phyloP scores from a whole-genome alignment of 2,113 vertebrate species.

The Gracilinanus agilis region DNA sequence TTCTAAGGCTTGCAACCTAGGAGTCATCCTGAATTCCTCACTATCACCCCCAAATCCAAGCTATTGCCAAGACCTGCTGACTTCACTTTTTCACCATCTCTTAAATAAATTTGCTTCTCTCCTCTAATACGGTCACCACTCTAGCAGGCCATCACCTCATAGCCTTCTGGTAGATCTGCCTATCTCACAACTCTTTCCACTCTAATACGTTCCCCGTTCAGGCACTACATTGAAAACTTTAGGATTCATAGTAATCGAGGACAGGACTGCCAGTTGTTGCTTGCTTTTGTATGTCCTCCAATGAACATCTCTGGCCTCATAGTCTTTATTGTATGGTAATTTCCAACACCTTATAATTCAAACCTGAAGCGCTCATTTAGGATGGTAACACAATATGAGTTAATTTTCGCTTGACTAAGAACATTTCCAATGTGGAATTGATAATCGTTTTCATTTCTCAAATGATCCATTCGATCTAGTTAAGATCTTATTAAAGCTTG shows the following conservation, averaged over 20 bases:
- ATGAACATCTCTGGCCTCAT: neutral
- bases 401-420: neutral
- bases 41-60: neutral
- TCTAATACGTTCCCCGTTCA: neutral
- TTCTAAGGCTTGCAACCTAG: neutral
- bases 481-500: neutral
- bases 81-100: neutral
- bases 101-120: neutral
- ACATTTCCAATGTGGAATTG: neutral
- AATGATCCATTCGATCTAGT: neutral
- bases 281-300: neutral
- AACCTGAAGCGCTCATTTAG: neutral
- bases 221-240: neutral
- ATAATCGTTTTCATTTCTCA: neutral
- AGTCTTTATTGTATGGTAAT: neutral
- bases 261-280: neutral
- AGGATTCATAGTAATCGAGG: neutral
- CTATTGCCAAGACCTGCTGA: neutral
- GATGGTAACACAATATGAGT: neutral
- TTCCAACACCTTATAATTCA: neutral
- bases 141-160: neutral
- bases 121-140: neutral
- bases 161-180: neutral
- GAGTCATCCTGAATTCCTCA: neutral
- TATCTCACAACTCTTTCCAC: neutral